A percentile compares a stretch with the other conserved stretches of the same genome.
Conservation (phyloP, 2,113 vertebrate genomes). For the Fregata magnificens region DNA sequence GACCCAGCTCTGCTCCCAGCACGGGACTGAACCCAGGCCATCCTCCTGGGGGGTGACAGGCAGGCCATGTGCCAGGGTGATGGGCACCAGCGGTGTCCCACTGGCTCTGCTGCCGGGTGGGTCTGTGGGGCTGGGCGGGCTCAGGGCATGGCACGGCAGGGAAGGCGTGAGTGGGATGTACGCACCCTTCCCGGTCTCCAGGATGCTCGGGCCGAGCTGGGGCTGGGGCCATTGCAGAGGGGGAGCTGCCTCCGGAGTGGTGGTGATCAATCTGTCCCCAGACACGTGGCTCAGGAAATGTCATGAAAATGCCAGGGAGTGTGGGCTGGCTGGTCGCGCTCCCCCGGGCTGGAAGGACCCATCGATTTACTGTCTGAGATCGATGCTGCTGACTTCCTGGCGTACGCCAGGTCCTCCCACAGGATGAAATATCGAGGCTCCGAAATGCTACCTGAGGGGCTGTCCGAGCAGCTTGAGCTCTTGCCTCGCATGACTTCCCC, state of each 20-base stretch:
- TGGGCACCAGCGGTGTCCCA: background rate
- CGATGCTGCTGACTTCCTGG: background rate
- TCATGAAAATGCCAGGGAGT: conserved; percentile 32
- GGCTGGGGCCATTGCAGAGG: background rate
- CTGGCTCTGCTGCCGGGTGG: rapidly evolving
- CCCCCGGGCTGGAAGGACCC: background rate
- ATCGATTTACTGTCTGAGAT: conserved; percentile 3
- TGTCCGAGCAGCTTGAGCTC: background rate
- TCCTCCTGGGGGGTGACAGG: background rate
- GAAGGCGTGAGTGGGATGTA: background rate
- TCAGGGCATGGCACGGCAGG: rapidly evolving
- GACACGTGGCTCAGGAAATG: background rate
- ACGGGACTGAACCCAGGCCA: background rate
- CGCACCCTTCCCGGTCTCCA: rapidly evolving
- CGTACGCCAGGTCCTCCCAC: background rate
- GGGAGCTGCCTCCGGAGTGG: background rate
- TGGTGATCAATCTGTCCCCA: background rate
- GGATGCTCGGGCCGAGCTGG: background rate
- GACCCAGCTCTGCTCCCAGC: background rate
- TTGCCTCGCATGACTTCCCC: background rate
- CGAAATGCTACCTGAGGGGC: background rate
- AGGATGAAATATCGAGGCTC: background rate
- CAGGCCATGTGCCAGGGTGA: background rate
- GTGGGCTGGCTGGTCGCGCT: background rate
- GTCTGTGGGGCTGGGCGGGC: background rate